Percentiles rank a stretch among this genome's conserved stretches.
Evolutionary conservation across 2,888 invertebrate genomes (phyloP).

Genomic region (Cecidostiba fungosa): DNA sequence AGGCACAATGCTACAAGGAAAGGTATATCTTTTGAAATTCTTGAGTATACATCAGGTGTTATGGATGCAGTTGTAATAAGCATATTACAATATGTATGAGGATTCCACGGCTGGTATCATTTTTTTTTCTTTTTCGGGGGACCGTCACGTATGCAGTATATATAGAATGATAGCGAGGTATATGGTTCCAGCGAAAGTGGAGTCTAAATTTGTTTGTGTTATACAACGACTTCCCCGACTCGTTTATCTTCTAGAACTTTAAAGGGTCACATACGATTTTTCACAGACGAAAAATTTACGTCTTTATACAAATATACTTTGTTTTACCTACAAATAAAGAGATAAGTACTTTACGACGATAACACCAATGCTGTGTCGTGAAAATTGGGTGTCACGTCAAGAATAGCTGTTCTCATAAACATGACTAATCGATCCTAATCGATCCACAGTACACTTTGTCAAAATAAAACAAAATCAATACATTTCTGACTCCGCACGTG

Average conservation of each 20-base stretch:
- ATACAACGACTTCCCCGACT: constrained; percentile 44
- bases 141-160: constrained; percentile 6
- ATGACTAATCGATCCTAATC: not conserved
- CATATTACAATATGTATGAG: constrained; percentile 52
- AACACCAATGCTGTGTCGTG: not conserved
- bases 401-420: not conserved
- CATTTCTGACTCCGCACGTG: no score
- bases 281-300: not conserved
- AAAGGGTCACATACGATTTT: not conserved
- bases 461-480: no score
- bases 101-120: constrained; percentile 28
- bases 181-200: constrained; percentile 55
- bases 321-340: not conserved
- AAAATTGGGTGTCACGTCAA: not conserved
- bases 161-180: constrained; percentile 45
- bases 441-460: no score
- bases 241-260: constrained; percentile 34
- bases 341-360: not conserved
- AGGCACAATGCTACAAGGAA: not conserved
- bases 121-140: constrained; percentile 29
- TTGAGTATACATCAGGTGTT: not conserved
- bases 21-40: constrained; percentile 7
- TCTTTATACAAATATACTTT: not conserved
- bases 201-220: constrained; percentile 60
- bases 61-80: not conserved